phyloP scores from a whole-genome alignment of 2,113 vertebrate genomes.

The Dipodomys stephensi region DNA sequence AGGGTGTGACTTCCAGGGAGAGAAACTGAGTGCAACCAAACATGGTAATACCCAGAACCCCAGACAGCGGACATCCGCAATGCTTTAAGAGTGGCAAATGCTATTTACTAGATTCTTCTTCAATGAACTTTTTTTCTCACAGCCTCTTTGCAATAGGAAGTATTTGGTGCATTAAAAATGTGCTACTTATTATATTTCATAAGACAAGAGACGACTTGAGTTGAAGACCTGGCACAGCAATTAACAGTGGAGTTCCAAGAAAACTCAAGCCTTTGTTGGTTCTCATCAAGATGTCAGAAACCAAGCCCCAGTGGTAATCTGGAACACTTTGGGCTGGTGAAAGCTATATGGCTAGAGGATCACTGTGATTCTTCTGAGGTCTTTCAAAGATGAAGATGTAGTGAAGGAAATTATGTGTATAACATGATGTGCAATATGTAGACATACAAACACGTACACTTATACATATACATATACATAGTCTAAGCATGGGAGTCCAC shows the following conservation, averaged over 20 bases:
- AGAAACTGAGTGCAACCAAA: fast-evolving
- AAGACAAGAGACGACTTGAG: background rate
- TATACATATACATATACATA: too few species aligned
- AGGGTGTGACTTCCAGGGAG: background rate
- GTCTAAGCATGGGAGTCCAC: background rate
- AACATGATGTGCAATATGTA: too few species aligned
- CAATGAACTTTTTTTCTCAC: background rate
- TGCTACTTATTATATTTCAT: background rate
- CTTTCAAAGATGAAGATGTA: conserved; percentile 9
- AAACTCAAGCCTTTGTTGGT: background rate
- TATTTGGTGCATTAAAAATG: background rate
- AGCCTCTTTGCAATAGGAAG: background rate
- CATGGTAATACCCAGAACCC: background rate
- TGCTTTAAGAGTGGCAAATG: fast-evolving
- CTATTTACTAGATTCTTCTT: background rate
- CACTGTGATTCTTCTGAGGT: background rate
- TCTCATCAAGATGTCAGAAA: background rate
- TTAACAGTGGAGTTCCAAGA: background rate
- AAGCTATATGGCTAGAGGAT: background rate
- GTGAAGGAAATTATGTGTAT: background rate
- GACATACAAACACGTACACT: too few species aligned
- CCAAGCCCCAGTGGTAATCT: background rate
- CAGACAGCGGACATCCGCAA: too few species aligned
- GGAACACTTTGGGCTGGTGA: fast-evolving
- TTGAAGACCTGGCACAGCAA: background rate